Percentiles rank a stretch among this genome's conserved stretches.
Conservation (phyloP, 1,140 invertebrate species). For the Daktulosphaira vitifoliae region DNA sequence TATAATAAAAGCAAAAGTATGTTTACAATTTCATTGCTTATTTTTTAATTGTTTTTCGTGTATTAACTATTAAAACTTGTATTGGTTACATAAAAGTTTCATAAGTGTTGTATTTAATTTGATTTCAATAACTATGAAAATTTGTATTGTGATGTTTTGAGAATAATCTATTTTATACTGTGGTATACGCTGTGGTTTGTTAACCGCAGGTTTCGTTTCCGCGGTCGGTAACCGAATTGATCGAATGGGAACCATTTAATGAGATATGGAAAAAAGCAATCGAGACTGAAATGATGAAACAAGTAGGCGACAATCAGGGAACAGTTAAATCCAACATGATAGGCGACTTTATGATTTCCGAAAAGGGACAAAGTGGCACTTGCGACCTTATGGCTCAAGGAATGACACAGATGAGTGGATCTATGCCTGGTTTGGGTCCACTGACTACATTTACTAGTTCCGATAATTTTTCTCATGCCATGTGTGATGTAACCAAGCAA, state of each 20-base stretch:
- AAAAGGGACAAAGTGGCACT: neutral
- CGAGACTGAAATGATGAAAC: neutral
- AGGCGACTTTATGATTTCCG: conserved; percentile 13
- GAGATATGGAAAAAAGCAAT: conserved; percentile 1
- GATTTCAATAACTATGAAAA: no score
- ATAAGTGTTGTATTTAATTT: no score
- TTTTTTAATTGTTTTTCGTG: no score
- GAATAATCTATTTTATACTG: no score
- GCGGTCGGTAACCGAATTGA: neutral
- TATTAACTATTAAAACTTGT: no score
- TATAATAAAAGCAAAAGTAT: no score
- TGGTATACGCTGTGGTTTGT: conserved; percentile 14
- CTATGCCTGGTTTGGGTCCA: neutral
- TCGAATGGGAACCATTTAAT: conserved; percentile 5
- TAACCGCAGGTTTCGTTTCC: conserved; percentile 8
- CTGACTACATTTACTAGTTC: conserved; percentile 21
- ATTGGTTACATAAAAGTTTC: no score
- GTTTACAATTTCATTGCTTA: no score
- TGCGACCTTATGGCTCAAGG: neutral
- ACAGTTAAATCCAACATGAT: neutral
- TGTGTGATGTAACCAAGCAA: conserved; percentile 17
- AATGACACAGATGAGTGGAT: conserved; percentile 2
- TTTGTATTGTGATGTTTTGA: no score
- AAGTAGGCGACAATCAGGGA: neutral
- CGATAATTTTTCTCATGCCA: conserved; percentile 1